Evolutionary conservation across 2,797 vertebrate species (phyloP).

Genomic region (Balearica regulorum): DNA sequence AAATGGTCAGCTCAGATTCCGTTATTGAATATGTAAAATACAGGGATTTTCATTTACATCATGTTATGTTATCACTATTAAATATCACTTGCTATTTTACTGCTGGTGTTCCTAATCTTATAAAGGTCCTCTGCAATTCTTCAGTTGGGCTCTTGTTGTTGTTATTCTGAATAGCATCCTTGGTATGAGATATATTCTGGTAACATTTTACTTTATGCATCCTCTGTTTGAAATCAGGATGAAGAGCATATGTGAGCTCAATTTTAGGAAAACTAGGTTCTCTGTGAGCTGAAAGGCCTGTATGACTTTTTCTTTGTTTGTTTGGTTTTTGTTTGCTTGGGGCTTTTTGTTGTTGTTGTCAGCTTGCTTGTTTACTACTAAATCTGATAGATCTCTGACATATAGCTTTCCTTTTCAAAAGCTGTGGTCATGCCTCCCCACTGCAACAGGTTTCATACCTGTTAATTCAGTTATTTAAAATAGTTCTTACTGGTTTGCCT

Average conservation of each 20-base stretch:
- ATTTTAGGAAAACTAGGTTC: neutral
- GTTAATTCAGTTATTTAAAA: neutral
- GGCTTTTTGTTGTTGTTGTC: neutral
- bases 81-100: neutral
- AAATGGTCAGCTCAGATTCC: neutral
- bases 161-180: neutral
- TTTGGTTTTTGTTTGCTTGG: neutral
- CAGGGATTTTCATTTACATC: rapidly evolving
- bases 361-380: neutral
- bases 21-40: neutral
- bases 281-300: neutral
- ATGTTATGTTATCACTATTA: neutral
- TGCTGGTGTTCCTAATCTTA: neutral
- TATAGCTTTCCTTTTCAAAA: neutral
- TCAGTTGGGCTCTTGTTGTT: neutral
- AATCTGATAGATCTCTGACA: neutral
- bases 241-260: neutral
- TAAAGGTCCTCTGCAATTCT: neutral
- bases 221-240: neutral
- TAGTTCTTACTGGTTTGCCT: neutral
- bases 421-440: neutral
- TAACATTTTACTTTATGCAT: neutral
- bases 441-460: neutral
- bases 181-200: neutral
- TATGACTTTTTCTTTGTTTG: neutral